Conservation (phyloP, 2,797 vertebrate species). For the Cheirogaleus major region DNA sequence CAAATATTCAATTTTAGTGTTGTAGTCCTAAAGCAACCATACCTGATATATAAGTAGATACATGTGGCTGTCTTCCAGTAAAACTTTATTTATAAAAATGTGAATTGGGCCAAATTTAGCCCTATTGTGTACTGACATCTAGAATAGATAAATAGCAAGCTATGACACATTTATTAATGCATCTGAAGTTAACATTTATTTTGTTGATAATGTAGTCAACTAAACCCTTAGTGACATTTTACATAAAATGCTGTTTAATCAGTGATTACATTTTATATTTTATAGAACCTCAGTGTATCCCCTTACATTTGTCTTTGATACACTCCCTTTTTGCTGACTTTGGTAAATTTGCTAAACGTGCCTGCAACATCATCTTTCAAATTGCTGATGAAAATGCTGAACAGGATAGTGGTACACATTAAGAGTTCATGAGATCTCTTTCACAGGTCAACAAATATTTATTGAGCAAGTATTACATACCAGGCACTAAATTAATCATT, state of each 20-base stretch:
- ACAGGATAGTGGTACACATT: neutral
- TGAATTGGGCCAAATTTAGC: neutral
- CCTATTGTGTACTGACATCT: neutral
- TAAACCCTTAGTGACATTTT: neutral
- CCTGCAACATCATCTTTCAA: neutral
- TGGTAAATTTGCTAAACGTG: neutral
- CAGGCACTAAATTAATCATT: neutral
- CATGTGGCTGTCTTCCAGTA: neutral
- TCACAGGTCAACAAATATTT: constrained; percentile 5
- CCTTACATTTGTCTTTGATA: neutral
- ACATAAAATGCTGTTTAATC: neutral
- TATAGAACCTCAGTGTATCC: neutral
- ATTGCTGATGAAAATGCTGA: constrained; percentile 1
- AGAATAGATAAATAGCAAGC: neutral
- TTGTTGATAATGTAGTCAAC: neutral
- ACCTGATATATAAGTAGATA: neutral
- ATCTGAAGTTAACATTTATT: neutral
- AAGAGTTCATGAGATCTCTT: neutral
- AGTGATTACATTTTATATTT: neutral
- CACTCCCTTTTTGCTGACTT: neutral
- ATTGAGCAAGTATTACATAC: neutral
- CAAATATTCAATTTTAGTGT: neutral
- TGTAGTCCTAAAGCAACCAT: neutral
- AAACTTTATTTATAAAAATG: constrained; percentile 27
- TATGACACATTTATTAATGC: neutral